phyloP scores from a whole-genome alignment of 1,140 invertebrate genomes.

The Pentalonia nigronervosa region DNA sequence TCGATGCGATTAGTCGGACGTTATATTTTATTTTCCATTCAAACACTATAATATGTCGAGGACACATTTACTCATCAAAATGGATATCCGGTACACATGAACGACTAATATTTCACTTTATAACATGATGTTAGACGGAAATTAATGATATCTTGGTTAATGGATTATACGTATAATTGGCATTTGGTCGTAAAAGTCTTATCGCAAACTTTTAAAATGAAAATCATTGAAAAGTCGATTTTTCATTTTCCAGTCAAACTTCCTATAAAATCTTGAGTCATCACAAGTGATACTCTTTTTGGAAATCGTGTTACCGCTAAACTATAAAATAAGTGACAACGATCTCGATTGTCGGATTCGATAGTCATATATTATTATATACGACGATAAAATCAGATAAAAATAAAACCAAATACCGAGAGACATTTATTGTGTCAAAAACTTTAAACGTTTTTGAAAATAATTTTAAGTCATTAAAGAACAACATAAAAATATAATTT shows the following conservation, averaged over 20 bases:
- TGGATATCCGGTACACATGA: not conserved
- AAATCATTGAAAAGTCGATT: not conserved
- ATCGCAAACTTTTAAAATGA: not conserved
- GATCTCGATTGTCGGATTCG: not conserved
- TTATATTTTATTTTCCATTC: not conserved
- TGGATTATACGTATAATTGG: not conserved
- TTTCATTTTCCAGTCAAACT: not conserved
- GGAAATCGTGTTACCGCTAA: not conserved
- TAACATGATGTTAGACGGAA: not conserved
- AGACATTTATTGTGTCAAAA: too few relatives aligned
- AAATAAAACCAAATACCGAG: not conserved
- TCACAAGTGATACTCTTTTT: not conserved
- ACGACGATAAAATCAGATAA: not conserved
- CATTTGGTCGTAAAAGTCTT: not conserved
- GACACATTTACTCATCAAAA: not conserved
- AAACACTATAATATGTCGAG: not conserved
- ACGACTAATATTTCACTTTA: slow-evolving; percentile 32
- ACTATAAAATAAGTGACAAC: not conserved
- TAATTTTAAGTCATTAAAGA: too few relatives aligned
- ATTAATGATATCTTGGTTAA: slow-evolving; percentile 4
- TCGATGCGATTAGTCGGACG: not conserved
- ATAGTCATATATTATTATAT: not conserved
- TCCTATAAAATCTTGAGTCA: not conserved
- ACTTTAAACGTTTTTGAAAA: too few relatives aligned
- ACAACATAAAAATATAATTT: too few relatives aligned